These are phyloP conservation scores for Thereuonema tuberculata DNA, from an alignment of 1,140 invertebrate species.

Conservation along the genomic window DNA sequence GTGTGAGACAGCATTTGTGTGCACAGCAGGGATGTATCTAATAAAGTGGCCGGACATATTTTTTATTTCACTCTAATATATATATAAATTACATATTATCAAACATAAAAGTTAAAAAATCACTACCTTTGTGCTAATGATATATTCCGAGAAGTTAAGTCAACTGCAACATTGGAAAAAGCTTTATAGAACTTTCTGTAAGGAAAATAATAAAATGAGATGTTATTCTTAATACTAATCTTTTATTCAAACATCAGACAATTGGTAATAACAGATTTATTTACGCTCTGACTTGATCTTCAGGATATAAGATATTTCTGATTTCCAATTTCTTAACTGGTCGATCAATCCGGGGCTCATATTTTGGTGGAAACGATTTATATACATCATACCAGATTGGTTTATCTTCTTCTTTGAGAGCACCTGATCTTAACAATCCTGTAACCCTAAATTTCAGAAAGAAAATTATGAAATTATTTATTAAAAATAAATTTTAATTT, in stretches of 20 bases:
- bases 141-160: not conserved
- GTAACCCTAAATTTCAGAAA: slow-evolving; percentile 56
- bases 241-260: no score
- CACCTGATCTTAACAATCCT: slow-evolving; percentile 56
- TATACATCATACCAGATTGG: slow-evolving; percentile 87
- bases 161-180: slow-evolving; percentile 1
- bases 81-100: no score
- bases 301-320: slow-evolving; percentile 61
- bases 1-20: no score
- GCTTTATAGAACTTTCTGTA: slow-evolving; percentile 19
- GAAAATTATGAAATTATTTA: slow-evolving; percentile 1
- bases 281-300: slow-evolving; percentile 75
- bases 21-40: no score
- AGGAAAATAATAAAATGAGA: slow-evolving; percentile 6
- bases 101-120: no score
- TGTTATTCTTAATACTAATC: no score
- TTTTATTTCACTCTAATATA: no score
- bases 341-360: slow-evolving; percentile 55
- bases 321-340: slow-evolving; percentile 42
- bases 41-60: no score
- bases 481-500: not conserved
- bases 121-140: no score
- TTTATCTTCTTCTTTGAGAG: slow-evolving; percentile 54
- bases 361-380: slow-evolving; percentile 65
- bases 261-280: no score